Percentiles rank a stretch among this genome's conserved stretches.
Evolutionary conservation across 1,140 invertebrate species (phyloP).

Genomic region (Colletes gigas): DNA sequence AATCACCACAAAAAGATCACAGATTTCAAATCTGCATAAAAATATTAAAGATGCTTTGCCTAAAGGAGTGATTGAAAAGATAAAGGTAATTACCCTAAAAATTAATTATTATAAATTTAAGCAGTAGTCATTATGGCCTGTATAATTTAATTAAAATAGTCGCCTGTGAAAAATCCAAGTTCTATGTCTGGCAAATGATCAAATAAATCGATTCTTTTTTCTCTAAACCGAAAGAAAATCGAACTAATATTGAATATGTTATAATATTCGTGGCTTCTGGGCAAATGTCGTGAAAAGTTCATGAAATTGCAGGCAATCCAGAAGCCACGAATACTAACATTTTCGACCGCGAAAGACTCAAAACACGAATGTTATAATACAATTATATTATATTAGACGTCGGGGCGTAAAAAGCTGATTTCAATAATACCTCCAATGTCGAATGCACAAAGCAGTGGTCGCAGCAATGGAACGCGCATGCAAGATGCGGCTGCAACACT

Average conservation of each 20-base stretch:
- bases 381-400: constrained; percentile 68
- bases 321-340: no score
- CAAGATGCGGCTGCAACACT: constrained; percentile 72
- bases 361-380: constrained; percentile 6
- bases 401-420: constrained; percentile 78
- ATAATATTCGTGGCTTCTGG: constrained; percentile 3
- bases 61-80: constrained; percentile 80
- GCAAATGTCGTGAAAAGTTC: no score
- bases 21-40: constrained; percentile 69
- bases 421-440: constrained; percentile 79
- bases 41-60: constrained; percentile 76
- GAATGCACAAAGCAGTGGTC: constrained; percentile 64
- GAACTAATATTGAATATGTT: background rate
- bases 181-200: no score
- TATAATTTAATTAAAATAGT: no score
- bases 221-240: no score
- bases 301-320: no score
- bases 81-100: constrained; percentile 74
- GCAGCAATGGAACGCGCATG: constrained; percentile 73
- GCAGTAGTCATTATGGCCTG: no score
- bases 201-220: no score
- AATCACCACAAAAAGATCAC: constrained; percentile 49
- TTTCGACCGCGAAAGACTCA: no score
- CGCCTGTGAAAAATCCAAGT: no score
- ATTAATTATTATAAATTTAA: background rate